Evolutionary conservation across 2,797 vertebrate genomes (phyloP), one percentile per base, ranked within the genome.

Genomic region (Sebastes cheni): DNA sequence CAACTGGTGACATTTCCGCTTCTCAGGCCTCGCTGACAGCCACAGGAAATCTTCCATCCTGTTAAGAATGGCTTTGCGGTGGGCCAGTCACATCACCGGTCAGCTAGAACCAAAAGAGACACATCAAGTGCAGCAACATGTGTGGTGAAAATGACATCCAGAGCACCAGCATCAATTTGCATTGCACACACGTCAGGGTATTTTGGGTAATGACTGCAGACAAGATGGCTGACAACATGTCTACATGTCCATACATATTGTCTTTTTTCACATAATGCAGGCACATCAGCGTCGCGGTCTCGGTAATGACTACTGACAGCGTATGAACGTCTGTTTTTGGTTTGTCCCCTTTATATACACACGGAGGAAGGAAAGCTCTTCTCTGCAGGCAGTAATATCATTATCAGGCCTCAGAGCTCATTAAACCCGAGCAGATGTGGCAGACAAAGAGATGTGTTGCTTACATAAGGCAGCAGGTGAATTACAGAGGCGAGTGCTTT

Each of bases 351-450:
- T 39, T 34, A 58, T 66, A 65, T 66, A 59, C 67, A 59, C 66
- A 27, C 23, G 58, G 80, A 77, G 72, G 77, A 77, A 89, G 84
- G 73, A 85, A 84, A 78, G 36, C 82, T 82, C 83, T 42, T 75
- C 77, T 87, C 83, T 87, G 79, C 84, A 86, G 71, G 77, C 84
- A 73, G 60, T 91, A 88, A 92, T 91, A 75, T 88, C 82, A 90
- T 93, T 91, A 92, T 88, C 89, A 83, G 73, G 79, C 86, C 82
- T 92, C 91, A 73, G 85, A 78, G 72, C 90, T 92, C 90, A 92
- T 93, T 93, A 93, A 79, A 77, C 56, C 71, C 54, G 34, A 91
- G 84, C 87, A 90, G 79, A 90, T 92, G 93, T 93, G 92, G 87
- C 92, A 86, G 84, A 83, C 71, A 70, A 73, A 82, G 87, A 88